Conservation (phyloP, 2,797 vertebrate genomes). For the Diplodus puntazzo region DNA sequence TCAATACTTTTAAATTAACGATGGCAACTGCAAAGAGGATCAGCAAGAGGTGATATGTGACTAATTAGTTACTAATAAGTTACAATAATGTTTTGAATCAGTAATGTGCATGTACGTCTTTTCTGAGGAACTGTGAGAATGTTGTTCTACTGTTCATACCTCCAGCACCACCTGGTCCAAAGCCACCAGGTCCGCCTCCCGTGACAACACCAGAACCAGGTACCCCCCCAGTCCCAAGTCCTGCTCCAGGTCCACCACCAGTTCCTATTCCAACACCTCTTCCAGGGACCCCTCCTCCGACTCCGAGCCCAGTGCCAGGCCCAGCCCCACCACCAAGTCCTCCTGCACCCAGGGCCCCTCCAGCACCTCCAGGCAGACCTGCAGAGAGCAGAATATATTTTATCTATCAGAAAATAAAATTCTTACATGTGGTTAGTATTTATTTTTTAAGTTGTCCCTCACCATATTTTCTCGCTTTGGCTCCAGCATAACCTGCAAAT, state of each 20-base stretch:
- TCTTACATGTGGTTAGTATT: neutral
- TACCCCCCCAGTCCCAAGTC: slow-evolving; percentile 55
- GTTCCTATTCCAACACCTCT: slow-evolving; percentile 57
- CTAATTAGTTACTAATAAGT: neutral
- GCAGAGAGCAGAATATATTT: neutral
- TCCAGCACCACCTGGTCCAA: slow-evolving; percentile 61
- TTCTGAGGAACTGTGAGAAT: neutral
- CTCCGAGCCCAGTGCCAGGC: slow-evolving; percentile 67
- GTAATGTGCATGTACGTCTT: neutral
- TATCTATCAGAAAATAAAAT: neutral
- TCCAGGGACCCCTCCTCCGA: slow-evolving; percentile 63
- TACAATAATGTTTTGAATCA: neutral
- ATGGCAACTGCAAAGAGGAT: neutral
- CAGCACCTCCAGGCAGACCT: slow-evolving; percentile 67
- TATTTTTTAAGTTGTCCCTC: slow-evolving; percentile 24
- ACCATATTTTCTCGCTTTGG: slow-evolving; percentile 87
- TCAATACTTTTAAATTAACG: neutral
- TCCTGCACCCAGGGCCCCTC: slow-evolving; percentile 70
- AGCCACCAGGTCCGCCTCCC: slow-evolving; percentile 62
- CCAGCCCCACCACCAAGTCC: slow-evolving; percentile 61
- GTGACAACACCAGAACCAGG: slow-evolving; percentile 65
- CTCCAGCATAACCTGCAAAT: slow-evolving; percentile 76
- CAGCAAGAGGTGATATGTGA: neutral
- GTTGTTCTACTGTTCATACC: slow-evolving; percentile 36
- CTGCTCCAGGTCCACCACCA: slow-evolving; percentile 66